Evolutionary conservation across 1,140 invertebrate species (phyloP).

Genomic region (Brachionus calyciflorus): DNA sequence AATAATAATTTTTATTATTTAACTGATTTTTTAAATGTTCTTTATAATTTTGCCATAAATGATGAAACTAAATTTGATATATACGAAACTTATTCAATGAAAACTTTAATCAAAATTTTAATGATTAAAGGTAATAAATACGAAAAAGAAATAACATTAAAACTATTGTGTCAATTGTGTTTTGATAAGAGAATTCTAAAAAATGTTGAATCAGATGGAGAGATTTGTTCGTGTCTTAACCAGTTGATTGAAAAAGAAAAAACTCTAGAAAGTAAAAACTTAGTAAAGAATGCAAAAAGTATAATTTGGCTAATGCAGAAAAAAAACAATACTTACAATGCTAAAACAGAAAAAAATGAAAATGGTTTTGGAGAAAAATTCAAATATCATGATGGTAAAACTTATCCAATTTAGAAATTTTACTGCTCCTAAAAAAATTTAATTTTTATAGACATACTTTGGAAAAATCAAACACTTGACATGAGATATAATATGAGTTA

Average conservation of each 20-base stretch:
- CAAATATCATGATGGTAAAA: no score
- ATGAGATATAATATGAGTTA: no score
- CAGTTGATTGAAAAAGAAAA: not conserved
- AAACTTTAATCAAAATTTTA: not conserved
- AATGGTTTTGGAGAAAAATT: no score
- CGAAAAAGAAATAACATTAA: constrained; percentile 2
- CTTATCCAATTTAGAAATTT: no score
- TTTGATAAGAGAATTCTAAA: constrained; percentile 1
- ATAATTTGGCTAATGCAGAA: constrained; percentile 22
- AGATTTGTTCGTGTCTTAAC: not conserved
- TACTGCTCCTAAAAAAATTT: no score
- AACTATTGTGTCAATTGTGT: constrained; percentile 35
- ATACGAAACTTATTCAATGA: constrained; percentile 8
- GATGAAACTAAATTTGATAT: constrained; percentile 24
- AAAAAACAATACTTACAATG: not conserved
- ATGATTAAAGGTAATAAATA: constrained; percentile 3
- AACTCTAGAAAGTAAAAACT: not conserved
- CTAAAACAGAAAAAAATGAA: not conserved
- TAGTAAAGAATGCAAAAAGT: constrained; percentile 12
- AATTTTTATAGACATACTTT: no score
- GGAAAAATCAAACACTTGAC: no score
- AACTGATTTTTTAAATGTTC: constrained; percentile 29
- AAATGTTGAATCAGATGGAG: not conserved
- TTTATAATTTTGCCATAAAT: constrained; percentile 22
- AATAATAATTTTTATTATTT: constrained; percentile 27